Evolutionary conservation across 2,888 invertebrate species (phyloP), one percentile per base, ranked within the genome.

Genomic region (Ephialtes manifestator): DNA sequence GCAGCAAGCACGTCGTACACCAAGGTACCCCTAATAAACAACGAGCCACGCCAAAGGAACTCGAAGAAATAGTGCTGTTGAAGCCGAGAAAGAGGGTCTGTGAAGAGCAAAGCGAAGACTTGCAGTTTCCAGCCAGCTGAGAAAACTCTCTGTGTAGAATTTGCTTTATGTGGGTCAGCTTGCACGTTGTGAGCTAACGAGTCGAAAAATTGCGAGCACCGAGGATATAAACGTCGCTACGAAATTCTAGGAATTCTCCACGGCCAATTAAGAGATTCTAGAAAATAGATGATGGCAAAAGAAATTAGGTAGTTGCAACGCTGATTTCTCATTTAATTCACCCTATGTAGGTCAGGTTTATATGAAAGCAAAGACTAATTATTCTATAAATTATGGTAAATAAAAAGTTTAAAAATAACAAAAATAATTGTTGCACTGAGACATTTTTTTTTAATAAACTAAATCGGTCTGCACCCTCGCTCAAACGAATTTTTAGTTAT

Each of bases 151-250:
- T 10, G 18, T 39, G 63, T 76, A 18, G 63, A 80, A 58, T 35
- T 71, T 80, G 39, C 63, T 53, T 70, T 74, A 75, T 70, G 70
- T 75, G 43, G 79, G 74, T 79, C 79, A 79, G 51, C 28, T 39
- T 67, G 65, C 43, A 35, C 53, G 71, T 67, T 18, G 20, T n/a
- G 31, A 53, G 60, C 18, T 78, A 35, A 51, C 72, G 43, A 78
- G 60, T 60, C 31, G n/a, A 39, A 72, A 43, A 53, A 72, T 65
- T 53, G 13, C 65, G 15, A 7, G 24, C 31, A 20, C 48, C 51
- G 35, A 5, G 46, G 18, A 31, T n/a, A 63, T n/a, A 48, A 43
- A 35, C 53, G 15, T 18, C 18, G 31, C 24, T 48, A 46, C 43
- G 46, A 68, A 58, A 13, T 78, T 39, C 39, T 20, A 28, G 15